Base-by-base conservation (phyloP, 2,797 vertebrate species). In the Pseudochromis fuscus region DNA sequence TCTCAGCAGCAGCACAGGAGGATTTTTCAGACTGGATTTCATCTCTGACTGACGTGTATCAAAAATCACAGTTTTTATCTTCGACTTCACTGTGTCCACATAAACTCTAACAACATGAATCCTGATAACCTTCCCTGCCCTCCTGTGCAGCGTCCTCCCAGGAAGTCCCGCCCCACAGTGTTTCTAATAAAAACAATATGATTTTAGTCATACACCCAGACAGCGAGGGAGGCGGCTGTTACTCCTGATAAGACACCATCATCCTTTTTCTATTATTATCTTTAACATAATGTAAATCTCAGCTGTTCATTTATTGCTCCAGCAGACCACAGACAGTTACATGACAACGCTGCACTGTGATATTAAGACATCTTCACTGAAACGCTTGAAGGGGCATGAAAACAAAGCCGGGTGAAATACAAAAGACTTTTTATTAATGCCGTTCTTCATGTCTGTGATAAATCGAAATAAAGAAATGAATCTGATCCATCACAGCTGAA, bases 251-350 rank as follows among this genome's bases (percentile, higher is more conserved):
- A 4, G 50, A 7, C 6, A 12, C 18, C 15, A 5, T 67, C 25
- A 3, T 10, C 23, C 19, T 44, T 18, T 44, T 44, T 19, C 4
- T 19, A 44, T 23, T 23, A 7, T 38, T 21, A 28, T 53, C 45
- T 48, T 18, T 18, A 35, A 44, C 12, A 50, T 1, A 42, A 50
- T 15, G 16, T 25, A 23, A 37, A 46, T 28, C 35, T 30, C 18
- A 15, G 19, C 57, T 48, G 11, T 35, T 64, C 9, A 58, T 58
- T 67, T 33, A 7, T 30, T 56, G 42, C 53, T 48, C 49, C 67
- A 65, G 2, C 53, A 44, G 31, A 40, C 2, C 9, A 46, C 18
- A 5, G 50, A 37, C 19, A 40, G n/a, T 15, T n/a, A 10, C 19
- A 31, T 30, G 19, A 40, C 57, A 63, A 18, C 0, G 13, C 10